phyloP scores from a whole-genome alignment of 37 sponge, comb jelly and placozoan genomes.

The Theonella swinhoei region DNA sequence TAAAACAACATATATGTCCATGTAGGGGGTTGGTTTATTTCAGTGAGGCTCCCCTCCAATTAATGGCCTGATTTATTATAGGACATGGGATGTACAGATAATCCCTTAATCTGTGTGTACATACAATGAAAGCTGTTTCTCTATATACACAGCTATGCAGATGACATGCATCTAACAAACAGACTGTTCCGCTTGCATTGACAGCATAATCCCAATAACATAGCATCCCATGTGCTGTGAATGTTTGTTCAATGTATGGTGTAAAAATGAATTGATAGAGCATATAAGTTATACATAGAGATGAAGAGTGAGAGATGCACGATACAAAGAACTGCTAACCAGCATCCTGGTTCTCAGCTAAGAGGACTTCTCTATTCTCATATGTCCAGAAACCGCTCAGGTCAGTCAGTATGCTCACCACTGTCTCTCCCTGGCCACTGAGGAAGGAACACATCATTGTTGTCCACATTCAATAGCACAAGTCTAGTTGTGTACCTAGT shows the following conservation, averaged over 20 bases:
- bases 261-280: neutral
- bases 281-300: neutral
- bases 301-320: neutral
- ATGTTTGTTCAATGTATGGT: neutral
- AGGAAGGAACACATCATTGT: neutral
- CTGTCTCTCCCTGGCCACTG: conserved; percentile 97
- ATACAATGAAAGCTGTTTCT: too few relatives aligned
- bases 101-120: too few relatives aligned
- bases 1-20: too few relatives aligned
- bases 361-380: conserved; percentile 92
- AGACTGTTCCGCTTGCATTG: conserved; percentile 63
- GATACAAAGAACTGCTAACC: neutral
- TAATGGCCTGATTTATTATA: too few relatives aligned
- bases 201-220: neutral
- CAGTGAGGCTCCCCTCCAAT: too few relatives aligned
- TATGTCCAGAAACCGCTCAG: conserved; percentile 96
- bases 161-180: conserved; percentile 78
- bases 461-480: neutral
- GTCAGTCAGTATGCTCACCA: conserved; percentile 91
- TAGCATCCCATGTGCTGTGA: too few relatives aligned
- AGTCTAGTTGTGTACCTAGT: conserved; percentile 39
- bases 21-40: too few relatives aligned
- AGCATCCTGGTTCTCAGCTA: conserved; percentile 77
- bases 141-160: conserved; percentile 62
- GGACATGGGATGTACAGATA: too few relatives aligned